Evolutionary conservation across 2,113 vertebrate species (phyloP), one percentile per base, ranked within the genome.

Genomic region (Tor tambroides): DNA sequence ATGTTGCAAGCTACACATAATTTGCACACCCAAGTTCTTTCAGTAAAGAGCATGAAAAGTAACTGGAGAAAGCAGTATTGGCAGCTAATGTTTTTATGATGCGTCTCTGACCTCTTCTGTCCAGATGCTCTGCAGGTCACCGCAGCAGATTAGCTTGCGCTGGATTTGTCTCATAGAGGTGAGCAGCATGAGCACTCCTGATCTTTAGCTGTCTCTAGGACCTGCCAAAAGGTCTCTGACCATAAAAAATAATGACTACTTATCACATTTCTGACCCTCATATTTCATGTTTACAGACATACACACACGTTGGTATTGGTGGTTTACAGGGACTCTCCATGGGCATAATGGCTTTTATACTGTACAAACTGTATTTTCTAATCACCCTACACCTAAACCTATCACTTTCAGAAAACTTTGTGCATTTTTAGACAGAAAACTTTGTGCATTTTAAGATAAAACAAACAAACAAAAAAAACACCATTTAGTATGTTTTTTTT

Each of bases 101-200:
- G 6, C 35, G 71, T 71, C 41, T 35, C 54, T 90, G 88, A 90
- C 67, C 86, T 75, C 87, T 78, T 59, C 67, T 82, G 67, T 80
- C 81, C 84, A 76, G 63, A 56, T 61, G 74, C 69, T 69, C 72
- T 74, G 35, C 56, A 84, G 69, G 67, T 59, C 87, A 84, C 35
- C 17, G 8, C 26, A 19, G 43, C 15, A 77, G 75, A 77, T 76
- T 76, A 76, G 72, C 11, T n/a, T 65, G 11, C n/a, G 28, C 1
- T 63, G 4, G n/a, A 46, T 30, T 9, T 3, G 15, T 2, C 8
- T 26, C 46, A 19, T 1, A 54, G 5, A 78, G 49, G 7, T 30
- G 51, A 54, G 51, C 15, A 21, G 15, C 51, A 19, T 19, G 43
- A 76, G 1, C n/a, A 17, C 26, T 11, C 17, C 46, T 54, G 75